Evolutionary conservation across 2,888 invertebrate genomes (phyloP).

Genomic region (Dryomyza anilis): DNA sequence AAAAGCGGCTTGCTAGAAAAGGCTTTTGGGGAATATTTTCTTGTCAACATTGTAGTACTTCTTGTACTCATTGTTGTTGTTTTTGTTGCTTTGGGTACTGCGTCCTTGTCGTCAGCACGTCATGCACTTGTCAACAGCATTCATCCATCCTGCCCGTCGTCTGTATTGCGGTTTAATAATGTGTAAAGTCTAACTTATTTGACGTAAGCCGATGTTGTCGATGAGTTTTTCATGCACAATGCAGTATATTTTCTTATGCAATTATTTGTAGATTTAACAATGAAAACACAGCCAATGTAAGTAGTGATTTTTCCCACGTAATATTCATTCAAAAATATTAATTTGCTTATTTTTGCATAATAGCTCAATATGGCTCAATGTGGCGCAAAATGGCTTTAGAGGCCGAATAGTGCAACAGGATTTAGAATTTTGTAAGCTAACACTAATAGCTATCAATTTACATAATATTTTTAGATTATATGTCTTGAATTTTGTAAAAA

Average conservation of each 20-base stretch:
- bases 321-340: too few relatives aligned
- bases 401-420: too few relatives aligned
- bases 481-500: too few relatives aligned
- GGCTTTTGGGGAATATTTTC: conserved; percentile 21
- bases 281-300: background rate
- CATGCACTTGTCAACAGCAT: too few relatives aligned
- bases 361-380: too few relatives aligned
- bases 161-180: conserved; percentile 53
- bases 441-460: too few relatives aligned
- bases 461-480: too few relatives aligned
- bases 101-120: conserved; percentile 36
- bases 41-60: conserved; percentile 21
- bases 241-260: conserved; percentile 22
- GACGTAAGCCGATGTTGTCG: conserved; percentile 39
- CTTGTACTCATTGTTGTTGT: too few relatives aligned
- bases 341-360: too few relatives aligned
- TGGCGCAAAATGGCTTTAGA: too few relatives aligned
- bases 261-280: conserved; percentile 23
- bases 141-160: background rate
- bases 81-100: conserved; percentile 18
- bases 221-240: conserved; percentile 8
- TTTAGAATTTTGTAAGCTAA: too few relatives aligned
- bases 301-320: too few relatives aligned
- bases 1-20: conserved; percentile 28
- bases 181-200: conserved; percentile 56